Percentiles rank a stretch among this genome's conserved stretches.
Evolutionary conservation across 2,113 vertebrate genomes (phyloP).

Genomic region (Trinectes maculatus): DNA sequence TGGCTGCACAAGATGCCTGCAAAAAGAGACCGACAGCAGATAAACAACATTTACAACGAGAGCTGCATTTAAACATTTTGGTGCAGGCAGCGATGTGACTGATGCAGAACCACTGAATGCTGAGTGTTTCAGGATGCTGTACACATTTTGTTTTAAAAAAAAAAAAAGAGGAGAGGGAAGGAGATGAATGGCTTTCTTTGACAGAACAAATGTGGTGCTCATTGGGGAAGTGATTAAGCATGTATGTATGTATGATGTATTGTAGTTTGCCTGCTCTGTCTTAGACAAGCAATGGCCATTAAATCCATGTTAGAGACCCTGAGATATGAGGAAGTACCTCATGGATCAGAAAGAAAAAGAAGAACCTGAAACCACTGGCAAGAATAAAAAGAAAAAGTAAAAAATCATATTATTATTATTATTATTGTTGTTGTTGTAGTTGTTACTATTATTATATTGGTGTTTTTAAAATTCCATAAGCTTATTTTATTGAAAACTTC

Average conservation of each 20-base stretch:
- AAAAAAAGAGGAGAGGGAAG: background rate
- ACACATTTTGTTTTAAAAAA: background rate
- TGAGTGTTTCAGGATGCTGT: background rate
- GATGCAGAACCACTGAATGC: background rate
- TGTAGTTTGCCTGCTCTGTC: conserved; percentile 31
- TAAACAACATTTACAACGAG: conserved; percentile 20
- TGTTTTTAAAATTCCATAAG: background rate
- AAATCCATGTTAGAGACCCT: conserved; percentile 37
- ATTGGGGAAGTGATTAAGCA: conserved; percentile 31
- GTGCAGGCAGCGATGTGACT: conserved; percentile 5
- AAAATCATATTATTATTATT: background rate
- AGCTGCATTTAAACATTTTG: conserved; percentile 11
- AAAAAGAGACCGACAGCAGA: conserved; percentile 25
- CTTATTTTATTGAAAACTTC: too few species aligned
- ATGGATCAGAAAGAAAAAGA: conserved; percentile 8
- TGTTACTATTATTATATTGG: background rate
- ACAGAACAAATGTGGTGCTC: conserved; percentile 28
- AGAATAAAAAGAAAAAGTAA: background rate
- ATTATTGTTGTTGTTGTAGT: background rate
- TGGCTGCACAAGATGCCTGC: conserved; percentile 60
- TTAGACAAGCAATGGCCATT: conserved; percentile 35
- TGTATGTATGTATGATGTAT: conserved; percentile 42
- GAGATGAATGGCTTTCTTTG: conserved; percentile 29
- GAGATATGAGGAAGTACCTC: conserved; percentile 24
- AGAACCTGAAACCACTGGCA: background rate